Evolutionary conservation across 1,140 invertebrate species (phyloP), one percentile per base, ranked within the genome.

Genomic region (Druon quercuslanigerum): DNA sequence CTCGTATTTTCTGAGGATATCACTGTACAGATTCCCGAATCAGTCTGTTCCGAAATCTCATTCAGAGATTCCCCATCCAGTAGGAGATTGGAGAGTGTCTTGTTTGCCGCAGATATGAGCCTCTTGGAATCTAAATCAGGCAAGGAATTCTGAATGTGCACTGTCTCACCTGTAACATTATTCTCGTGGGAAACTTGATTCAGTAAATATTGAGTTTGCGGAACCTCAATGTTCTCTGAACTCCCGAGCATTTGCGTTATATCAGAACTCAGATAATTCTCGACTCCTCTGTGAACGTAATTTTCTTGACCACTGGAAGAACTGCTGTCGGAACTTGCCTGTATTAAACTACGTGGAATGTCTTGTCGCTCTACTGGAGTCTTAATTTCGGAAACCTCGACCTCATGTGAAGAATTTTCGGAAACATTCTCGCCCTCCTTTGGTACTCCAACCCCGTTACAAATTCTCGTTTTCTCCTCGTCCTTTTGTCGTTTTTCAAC

Each of bases 1-100:
- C 94, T 95, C 7, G 94, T 95, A 74, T 94, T 95, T 86, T 95
- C 94, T 0, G 90, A 92, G 0, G 91, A 92, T 72, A 92, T 89
- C 0, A 92, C 90, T 0, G 94, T 95, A 79, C 94, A 95, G 54
- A 95, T 94, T 0, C 95, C 94, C 0, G 94, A 95, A 85, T 95
- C 95, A 0, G 90, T 93, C 2, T 94, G 94, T 50, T 94, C 93
- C 40, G 90, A 92, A n/a, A 92, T 92, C 46, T 90, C 88, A 71
- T 90, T 90, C 40, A 88, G 87, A 72, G 86, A 90, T 33, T 92
- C 86, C 16, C 87, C 86, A 1, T 93, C 92, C 19, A 93, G 86
- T 25, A 95, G 81, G 7, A 95, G 87, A 20, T 84, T 78, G 60
- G 93, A 94, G n/a, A 95, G 86, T 66, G 93, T 95, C 51, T 93